Percentiles rank a stretch among this genome's conserved stretches.
Evolutionary conservation across 1,140 invertebrate species (phyloP).

Genomic region (Gryllus bimaculatus): DNA sequence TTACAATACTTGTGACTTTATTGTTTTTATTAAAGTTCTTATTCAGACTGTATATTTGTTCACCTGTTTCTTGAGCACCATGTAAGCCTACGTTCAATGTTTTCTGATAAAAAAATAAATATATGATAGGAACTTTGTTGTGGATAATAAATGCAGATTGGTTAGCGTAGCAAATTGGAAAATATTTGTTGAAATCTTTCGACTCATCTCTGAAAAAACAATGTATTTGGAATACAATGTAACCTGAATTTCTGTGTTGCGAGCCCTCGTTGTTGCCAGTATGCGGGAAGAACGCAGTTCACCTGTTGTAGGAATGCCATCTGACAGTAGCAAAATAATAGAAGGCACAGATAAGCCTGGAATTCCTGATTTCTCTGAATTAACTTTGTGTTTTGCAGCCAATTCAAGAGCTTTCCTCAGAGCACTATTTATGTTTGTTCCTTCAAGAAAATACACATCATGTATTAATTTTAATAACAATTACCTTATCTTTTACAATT

Average conservation of each 20-base stretch:
- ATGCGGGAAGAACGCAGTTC: neutral
- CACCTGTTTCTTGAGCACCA: no score
- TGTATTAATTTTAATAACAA: neutral
- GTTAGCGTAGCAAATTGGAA: no score
- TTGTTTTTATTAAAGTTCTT: no score
- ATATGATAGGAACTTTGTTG: no score
- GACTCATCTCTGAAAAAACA: no score
- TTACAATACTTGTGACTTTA: no score
- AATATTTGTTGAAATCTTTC: no score
- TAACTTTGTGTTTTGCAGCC: neutral
- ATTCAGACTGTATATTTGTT: no score
- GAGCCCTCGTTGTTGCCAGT: neutral
- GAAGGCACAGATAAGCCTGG: neutral
- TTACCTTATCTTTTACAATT: neutral
- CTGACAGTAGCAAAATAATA: neutral
- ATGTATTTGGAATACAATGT: conserved; percentile 30
- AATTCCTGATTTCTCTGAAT: neutral
- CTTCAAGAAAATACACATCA: neutral
- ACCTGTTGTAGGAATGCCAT: neutral
- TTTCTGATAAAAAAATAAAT: no score
- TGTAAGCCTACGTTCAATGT: no score
- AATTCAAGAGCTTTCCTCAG: neutral
- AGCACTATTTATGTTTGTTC: neutral
- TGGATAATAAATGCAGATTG: no score
- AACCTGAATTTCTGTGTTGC: conserved; percentile 13